Evolutionary conservation across 1,140 invertebrate species (phyloP).

Genomic region (Brachystomella parvula): DNA sequence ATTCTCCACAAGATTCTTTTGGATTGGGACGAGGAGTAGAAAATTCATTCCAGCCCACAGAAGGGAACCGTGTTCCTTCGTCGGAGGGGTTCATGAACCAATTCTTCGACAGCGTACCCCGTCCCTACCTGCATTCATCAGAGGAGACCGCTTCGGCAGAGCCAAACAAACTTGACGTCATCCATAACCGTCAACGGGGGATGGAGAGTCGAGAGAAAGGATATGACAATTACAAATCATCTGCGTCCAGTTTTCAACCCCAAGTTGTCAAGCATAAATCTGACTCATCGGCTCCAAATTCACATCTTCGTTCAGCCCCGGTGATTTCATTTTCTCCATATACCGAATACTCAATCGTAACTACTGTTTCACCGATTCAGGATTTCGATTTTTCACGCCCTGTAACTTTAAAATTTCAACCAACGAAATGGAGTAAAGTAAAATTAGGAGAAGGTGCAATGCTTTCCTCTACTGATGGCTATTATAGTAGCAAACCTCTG

Average conservation of each 20-base stretch:
- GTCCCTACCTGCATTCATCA: neutral
- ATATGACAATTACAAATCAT: constrained; percentile 4
- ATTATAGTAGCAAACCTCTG: neutral
- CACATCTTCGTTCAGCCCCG: neutral
- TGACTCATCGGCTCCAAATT: neutral
- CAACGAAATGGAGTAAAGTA: constrained; percentile 23
- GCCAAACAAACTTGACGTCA: no score
- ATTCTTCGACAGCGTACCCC: neutral
- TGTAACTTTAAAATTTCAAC: no score
- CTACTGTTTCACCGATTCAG: constrained; percentile 13
- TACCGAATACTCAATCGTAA: constrained; percentile 2
- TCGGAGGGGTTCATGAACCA: neutral
- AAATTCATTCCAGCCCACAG: constrained; percentile 1
- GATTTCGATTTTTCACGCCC: constrained; percentile 11
- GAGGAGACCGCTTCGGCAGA: neutral
- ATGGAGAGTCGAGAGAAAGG: constrained; percentile 1
- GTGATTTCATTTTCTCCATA: constrained; percentile 13
- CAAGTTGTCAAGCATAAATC: constrained; percentile 4
- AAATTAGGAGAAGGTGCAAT: constrained; percentile 14
- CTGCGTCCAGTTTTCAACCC: constrained; percentile 13
- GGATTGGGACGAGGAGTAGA: neutral
- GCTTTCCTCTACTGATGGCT: constrained; percentile 14
- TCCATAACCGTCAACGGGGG: neutral
- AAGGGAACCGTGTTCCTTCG: neutral
- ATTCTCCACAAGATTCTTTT: neutral